A percentile compares a stretch with the other conserved stretches of the same genome.
These are phyloP conservation scores for Neopelma chrysocephalum DNA, from an alignment of 2,797 vertebrate genomes.

Conservation along the genomic window DNA sequence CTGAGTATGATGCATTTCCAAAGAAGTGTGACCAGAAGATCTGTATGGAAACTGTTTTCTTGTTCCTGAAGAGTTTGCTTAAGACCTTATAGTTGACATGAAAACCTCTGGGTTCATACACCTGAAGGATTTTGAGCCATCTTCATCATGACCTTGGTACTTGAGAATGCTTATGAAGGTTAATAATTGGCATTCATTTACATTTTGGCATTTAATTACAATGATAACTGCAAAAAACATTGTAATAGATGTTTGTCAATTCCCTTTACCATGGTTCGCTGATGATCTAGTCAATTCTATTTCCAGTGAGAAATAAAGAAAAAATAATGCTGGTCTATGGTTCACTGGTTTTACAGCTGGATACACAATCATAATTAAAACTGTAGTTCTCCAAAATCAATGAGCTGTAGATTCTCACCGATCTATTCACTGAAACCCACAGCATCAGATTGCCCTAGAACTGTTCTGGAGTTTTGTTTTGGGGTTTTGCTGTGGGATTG, in stretches of 20 bases:
- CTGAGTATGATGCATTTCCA: not conserved
- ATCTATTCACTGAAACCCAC: not conserved
- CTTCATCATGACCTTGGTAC: not conserved
- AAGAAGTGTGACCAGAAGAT: not conserved
- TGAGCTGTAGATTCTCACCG: not conserved
- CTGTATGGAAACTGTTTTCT: not conserved
- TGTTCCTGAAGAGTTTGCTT: not conserved
- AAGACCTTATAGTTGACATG: not conserved
- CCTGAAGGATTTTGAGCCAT: not conserved
- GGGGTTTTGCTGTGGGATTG: not conserved
- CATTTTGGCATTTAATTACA: not conserved
- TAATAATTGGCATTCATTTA: not conserved
- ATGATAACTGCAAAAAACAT: not conserved
- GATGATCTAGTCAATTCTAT: not conserved
- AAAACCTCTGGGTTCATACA: not conserved
- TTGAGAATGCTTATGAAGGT: not conserved
- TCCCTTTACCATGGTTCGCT: not conserved
- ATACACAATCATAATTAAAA: not conserved
- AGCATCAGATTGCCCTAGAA: not conserved
- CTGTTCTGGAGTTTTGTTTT: not conserved
- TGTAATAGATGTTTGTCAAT: not conserved
- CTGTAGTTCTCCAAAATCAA: not conserved
- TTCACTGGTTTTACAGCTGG: not conserved
- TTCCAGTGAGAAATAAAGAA: not conserved
- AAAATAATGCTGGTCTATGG: not conserved